Base-by-base conservation (phyloP, 92 coral and sea anemone genomes). In the Phenganax stokvisi region DNA sequence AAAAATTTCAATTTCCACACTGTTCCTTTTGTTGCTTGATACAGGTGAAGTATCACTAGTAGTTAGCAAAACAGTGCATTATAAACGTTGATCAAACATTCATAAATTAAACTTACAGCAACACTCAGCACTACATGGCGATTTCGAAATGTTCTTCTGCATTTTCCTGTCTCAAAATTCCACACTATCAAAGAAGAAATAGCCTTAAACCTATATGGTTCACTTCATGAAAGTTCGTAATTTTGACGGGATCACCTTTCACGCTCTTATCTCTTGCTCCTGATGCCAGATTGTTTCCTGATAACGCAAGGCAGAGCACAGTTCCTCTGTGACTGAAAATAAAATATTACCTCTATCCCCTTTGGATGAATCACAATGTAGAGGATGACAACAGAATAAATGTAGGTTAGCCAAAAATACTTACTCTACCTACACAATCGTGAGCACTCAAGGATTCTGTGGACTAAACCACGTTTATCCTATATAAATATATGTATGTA, bases 251-350 rank as follows among this genome's bases (percentile, higher is more conserved):
- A 37, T 37, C 64, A 90, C 93, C 93, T 87, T 94, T 94, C 6
- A 94, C 98, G 78, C 92, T 94, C 71, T 94, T 94, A 84, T 94
- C 98, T 71, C 98, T 89, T 63, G 97, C 89, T 0, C 98, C 98
- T 0, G 98, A 92, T 37, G 96, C 98, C 72, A 94, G 65, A 58
- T 84, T 80, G 90, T 94, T 85, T 8, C 97, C 97, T 86, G 90
- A 89, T 65, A 94, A 90, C 52, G 97, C 88, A 75, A 94, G 89
- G 54, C 98, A 94, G 60, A 89, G 84, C 10, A 94, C 94, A 3
- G 98, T 88, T 8, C 90, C 97, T 54, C 89, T 85, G 79, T 94
- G 97, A n/a, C 98, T 94, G 66, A 37, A 28, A 76, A 84, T 10
- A 79, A 11, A 51, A 66, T 37, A 37, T 37, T 37, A 37, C 47